A percentile compares a stretch with the other conserved stretches of the same genome.
phyloP scores from a whole-genome alignment of 1,140 invertebrate genomes.

The Akabosia matsudoensis region DNA sequence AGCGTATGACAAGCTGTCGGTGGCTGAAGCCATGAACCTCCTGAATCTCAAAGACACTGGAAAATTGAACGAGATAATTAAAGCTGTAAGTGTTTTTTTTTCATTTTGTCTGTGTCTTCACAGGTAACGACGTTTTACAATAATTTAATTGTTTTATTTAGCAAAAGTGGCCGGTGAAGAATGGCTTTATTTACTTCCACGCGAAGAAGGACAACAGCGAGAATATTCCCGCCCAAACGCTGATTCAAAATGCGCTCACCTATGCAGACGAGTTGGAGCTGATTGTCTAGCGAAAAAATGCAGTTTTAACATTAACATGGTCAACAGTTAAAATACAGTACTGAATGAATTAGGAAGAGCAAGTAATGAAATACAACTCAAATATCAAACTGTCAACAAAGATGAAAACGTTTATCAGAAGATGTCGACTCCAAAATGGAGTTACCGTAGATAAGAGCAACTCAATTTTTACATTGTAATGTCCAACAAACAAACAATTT shows the following conservation, averaged over 20 bases:
- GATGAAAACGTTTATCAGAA: too few species aligned
- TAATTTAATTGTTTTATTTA: neutral
- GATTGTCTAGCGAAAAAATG: conserved; percentile 26
- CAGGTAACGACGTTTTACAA: neutral
- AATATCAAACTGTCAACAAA: too few species aligned
- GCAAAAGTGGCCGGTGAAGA: conserved; percentile 4
- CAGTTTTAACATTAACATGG: neutral
- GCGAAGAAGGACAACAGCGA: neutral
- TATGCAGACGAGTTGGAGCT: conserved; percentile 36
- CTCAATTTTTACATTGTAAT: too few species aligned
- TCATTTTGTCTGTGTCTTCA: neutral
- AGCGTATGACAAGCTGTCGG: conserved; percentile 3
- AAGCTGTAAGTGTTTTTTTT: conserved; percentile 10
- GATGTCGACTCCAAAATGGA: too few species aligned
- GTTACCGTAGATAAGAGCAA: too few species aligned
- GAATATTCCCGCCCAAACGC: conserved; percentile 1
- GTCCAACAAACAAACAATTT: too few species aligned
- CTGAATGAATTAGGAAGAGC: neutral
- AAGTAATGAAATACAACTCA: neutral
- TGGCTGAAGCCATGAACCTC: neutral
- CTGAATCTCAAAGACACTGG: conserved; percentile 11
- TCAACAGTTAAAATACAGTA: neutral
- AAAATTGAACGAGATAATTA: neutral
- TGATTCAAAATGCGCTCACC: conserved; percentile 3
- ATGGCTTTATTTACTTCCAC: neutral